Percentiles rank a stretch among this genome's conserved stretches.
Evolutionary conservation across 2,113 vertebrate genomes (phyloP).

Genomic region (Toxostoma redivivum): DNA sequence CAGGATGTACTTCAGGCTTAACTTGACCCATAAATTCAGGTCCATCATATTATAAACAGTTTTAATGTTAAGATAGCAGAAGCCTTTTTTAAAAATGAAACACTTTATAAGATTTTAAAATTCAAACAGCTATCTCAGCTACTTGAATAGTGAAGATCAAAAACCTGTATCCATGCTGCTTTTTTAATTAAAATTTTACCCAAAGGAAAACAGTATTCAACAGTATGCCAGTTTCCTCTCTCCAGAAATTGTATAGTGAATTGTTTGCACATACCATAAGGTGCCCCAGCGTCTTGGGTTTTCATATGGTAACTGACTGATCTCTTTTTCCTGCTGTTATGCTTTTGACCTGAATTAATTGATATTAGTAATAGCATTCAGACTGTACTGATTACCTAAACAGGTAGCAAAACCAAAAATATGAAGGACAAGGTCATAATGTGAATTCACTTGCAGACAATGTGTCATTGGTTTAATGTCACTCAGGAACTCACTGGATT

Average conservation of each 20-base stretch:
- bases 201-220: conserved; percentile 79
- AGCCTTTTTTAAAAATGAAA: conserved; percentile 28
- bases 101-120: conserved; percentile 68
- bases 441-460: background rate
- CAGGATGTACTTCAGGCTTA: background rate
- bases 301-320: conserved; percentile 68
- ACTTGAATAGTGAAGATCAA: conserved; percentile 73
- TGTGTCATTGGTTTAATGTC: background rate
- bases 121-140: conserved; percentile 70
- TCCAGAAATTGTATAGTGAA: conserved; percentile 78
- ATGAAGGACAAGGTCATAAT: background rate
- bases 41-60: background rate
- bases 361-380: conserved; percentile 56
- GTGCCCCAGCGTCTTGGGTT: conserved; percentile 71
- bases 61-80: conserved; percentile 49
- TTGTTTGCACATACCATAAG: conserved; percentile 80
- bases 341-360: conserved; percentile 78
- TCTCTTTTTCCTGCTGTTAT: conserved; percentile 66
- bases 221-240: conserved; percentile 75
- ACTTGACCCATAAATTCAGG: background rate
- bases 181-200: conserved; percentile 84
- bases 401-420: conserved; percentile 55
- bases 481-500: background rate
- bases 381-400: conserved; percentile 67
- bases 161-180: conserved; percentile 79